phyloP scores from a whole-genome alignment of 1,140 invertebrate genomes.

The Sesamia nonagrioides region DNA sequence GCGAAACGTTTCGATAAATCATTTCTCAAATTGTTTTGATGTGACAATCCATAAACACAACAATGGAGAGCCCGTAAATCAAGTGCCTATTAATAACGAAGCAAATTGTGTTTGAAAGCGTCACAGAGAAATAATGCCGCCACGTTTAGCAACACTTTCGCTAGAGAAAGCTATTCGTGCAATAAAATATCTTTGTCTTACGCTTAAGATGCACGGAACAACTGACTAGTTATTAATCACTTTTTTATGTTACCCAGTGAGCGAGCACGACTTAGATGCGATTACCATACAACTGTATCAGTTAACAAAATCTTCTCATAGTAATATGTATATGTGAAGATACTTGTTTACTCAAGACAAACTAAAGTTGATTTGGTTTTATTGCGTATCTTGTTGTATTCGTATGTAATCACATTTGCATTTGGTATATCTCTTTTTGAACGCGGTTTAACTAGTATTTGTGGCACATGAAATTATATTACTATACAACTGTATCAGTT shows the following conservation, averaged over 20 bases:
- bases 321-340: neutral
- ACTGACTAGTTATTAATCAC: constrained; percentile 61
- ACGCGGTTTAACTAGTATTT: too few relatives aligned
- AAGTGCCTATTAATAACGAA: constrained; percentile 42
- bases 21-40: neutral
- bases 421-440: neutral
- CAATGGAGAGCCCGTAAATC: constrained; percentile 9
- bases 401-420: neutral
- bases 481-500: constrained; percentile 43
- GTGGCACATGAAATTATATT: neutral
- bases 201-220: constrained; percentile 59
- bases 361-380: neutral
- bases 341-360: neutral
- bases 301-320: neutral
- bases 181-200: constrained; percentile 81
- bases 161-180: constrained; percentile 83
- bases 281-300: constrained; percentile 48
- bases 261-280: constrained; percentile 14
- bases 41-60: neutral
- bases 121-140: constrained; percentile 70
- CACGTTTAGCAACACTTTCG: constrained; percentile 82
- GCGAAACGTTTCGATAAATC: too few relatives aligned
- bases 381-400: neutral
- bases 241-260: constrained; percentile 47
- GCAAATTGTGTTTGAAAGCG: constrained; percentile 74